phyloP scores from a whole-genome alignment of 2,113 vertebrate species.

The Anarhynchus alexandrinus region DNA sequence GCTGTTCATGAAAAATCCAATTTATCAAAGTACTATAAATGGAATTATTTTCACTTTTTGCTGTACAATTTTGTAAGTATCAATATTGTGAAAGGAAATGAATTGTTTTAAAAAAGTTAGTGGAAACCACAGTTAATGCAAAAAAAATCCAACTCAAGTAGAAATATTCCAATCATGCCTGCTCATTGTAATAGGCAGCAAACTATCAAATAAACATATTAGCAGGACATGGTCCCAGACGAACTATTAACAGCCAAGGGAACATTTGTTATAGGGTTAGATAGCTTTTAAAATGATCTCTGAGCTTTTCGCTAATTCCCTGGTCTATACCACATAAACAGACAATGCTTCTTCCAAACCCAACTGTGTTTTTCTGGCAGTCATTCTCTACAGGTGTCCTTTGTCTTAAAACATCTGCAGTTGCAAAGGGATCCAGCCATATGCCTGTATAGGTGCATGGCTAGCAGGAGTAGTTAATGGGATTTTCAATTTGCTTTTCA shows the following conservation, averaged over 20 bases:
- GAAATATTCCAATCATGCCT: not conserved
- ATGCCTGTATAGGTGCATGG: not conserved
- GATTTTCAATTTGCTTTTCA: constrained; percentile 57
- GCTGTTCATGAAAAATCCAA: not conserved
- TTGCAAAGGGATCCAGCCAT: not conserved
- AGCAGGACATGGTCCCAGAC: not conserved
- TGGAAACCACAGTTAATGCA: not conserved
- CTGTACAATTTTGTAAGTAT: not conserved
- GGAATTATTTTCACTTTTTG: not conserved
- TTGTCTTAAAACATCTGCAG: not conserved
- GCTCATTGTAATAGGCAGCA: not conserved
- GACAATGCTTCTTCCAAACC: not conserved
- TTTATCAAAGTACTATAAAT: not conserved
- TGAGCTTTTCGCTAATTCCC: constrained; percentile 19
- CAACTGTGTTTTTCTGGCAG: not conserved
- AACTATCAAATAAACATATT: not conserved
- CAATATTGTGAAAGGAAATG: not conserved
- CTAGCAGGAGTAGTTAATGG: not conserved
- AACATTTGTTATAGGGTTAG: not conserved
- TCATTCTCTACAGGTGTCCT: not conserved
- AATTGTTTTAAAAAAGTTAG: not conserved
- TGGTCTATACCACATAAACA: not conserved
- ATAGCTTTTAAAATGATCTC: not conserved
- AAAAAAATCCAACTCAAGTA: not conserved
- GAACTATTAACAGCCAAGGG: not conserved